phyloP scores from a whole-genome alignment of 2,888 invertebrate genomes.

The Unio delphinus region DNA sequence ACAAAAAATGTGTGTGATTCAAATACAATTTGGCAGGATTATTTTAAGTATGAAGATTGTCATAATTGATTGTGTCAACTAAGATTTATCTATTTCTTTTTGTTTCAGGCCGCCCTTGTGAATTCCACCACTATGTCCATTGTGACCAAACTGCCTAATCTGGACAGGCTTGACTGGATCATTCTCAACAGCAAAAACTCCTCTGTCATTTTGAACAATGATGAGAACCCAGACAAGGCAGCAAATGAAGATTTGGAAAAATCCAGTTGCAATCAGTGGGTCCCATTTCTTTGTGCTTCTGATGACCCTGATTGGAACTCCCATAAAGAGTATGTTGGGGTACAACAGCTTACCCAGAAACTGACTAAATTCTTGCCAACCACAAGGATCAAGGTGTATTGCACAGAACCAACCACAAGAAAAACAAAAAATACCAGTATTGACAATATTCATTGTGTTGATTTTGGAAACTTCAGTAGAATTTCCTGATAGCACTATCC shows the following conservation, averaged over 20 bases:
- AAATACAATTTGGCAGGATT: background rate
- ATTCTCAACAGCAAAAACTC: constrained; percentile 30
- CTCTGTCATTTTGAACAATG: constrained; percentile 38
- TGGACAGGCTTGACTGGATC: constrained; percentile 51
- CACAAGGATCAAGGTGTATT: constrained; percentile 38
- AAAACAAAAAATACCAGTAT: too few relatives aligned
- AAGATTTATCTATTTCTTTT: constrained; percentile 4
- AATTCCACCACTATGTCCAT: constrained; percentile 49
- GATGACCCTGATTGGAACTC: constrained; percentile 5
- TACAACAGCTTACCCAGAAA: constrained; percentile 43
- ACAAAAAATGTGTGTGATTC: too few relatives aligned
- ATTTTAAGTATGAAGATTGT: background rate
- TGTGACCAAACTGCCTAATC: constrained; percentile 31
- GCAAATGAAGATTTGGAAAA: background rate
- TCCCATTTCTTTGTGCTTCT: constrained; percentile 29
- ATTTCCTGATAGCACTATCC: too few relatives aligned
- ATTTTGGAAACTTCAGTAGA: too few relatives aligned
- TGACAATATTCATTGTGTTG: too few relatives aligned
- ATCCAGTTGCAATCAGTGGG: constrained; percentile 20
- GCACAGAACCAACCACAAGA: background rate
- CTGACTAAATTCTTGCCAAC: constrained; percentile 34
- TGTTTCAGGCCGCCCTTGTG: constrained; percentile 46
- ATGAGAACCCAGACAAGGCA: constrained; percentile 16
- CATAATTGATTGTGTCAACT: background rate
- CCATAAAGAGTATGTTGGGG: constrained; percentile 31